Conservation (phyloP, 2,797 vertebrate genomes). For the Danio aesculapii region DNA sequence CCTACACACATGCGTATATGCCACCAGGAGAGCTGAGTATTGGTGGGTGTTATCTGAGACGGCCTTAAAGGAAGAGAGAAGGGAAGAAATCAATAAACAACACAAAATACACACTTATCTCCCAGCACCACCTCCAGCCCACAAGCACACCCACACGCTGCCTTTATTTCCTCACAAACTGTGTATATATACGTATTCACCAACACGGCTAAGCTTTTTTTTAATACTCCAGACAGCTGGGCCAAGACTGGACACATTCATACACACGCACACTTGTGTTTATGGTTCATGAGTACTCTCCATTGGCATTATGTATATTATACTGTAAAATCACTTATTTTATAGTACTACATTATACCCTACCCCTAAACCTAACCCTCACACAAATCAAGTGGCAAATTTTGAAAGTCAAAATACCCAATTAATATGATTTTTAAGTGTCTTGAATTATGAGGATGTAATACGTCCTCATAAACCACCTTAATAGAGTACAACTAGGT, state of each 20-base stretch:
- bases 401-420: no score
- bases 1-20: conserved; percentile 13
- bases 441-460: no score
- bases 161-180: conserved; percentile 50
- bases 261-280: no score
- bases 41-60: conserved; percentile 56
- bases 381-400: no score
- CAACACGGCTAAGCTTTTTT: conserved; percentile 29
- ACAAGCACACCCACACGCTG: conserved; percentile 47
- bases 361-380: no score
- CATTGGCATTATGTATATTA: no score
- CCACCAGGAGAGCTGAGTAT: conserved; percentile 37
- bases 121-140: conserved; percentile 43
- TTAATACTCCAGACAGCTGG: conserved; percentile 17
- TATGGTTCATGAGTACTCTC: no score
- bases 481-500: no score
- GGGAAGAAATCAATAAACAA: conserved; percentile 59
- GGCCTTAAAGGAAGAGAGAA: conserved; percentile 44
- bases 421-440: no score
- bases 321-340: no score
- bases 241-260: conserved; percentile 18
- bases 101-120: conserved; percentile 62
- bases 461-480: no score
- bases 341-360: no score
- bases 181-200: conserved; percentile 28